Evolutionary conservation across 2,797 vertebrate genomes (phyloP).

Genomic region (Characodon lateralis): DNA sequence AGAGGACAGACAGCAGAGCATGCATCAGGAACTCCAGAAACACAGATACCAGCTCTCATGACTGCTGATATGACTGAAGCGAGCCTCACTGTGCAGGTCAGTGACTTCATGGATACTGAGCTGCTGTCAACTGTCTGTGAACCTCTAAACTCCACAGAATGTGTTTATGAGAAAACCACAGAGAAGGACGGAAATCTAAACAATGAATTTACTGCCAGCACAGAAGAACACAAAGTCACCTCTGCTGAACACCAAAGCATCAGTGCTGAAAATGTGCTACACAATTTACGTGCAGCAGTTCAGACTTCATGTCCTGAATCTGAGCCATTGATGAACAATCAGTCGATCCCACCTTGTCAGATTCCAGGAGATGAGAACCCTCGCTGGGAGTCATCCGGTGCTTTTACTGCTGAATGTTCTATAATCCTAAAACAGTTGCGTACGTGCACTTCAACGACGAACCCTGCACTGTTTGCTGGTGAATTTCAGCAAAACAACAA

Average conservation of each 20-base stretch:
- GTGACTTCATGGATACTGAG: conserved; percentile 48
- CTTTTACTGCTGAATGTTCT: neutral
- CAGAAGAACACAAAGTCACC: neutral
- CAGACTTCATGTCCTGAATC: conserved; percentile 6
- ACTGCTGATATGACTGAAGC: conserved; percentile 38
- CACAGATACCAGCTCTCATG: conserved; percentile 52
- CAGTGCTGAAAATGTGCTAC: neutral
- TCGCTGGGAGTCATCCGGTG: neutral
- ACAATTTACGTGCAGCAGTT: neutral
- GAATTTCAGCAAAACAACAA: neutral
- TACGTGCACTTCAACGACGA: conserved; percentile 14
- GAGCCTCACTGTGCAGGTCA: conserved; percentile 41
- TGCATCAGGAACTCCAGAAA: conserved; percentile 56
- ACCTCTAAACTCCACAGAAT: conserved; percentile 12
- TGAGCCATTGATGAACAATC: neutral
- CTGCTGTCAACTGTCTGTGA: conserved; percentile 18
- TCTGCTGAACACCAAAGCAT: conserved; percentile 6
- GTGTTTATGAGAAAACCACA: conserved; percentile 26
- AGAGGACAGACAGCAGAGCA: conserved; percentile 60
- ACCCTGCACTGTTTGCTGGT: neutral
- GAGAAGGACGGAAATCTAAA: conserved; percentile 13
- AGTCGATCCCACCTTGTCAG: neutral
- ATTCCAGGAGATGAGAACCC: conserved; percentile 10
- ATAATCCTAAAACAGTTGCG: conserved; percentile 5
- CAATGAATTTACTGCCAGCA: neutral